Evolutionary conservation across 1,140 invertebrate species (phyloP).

Genomic region (Cyphomyrmex costatus): DNA sequence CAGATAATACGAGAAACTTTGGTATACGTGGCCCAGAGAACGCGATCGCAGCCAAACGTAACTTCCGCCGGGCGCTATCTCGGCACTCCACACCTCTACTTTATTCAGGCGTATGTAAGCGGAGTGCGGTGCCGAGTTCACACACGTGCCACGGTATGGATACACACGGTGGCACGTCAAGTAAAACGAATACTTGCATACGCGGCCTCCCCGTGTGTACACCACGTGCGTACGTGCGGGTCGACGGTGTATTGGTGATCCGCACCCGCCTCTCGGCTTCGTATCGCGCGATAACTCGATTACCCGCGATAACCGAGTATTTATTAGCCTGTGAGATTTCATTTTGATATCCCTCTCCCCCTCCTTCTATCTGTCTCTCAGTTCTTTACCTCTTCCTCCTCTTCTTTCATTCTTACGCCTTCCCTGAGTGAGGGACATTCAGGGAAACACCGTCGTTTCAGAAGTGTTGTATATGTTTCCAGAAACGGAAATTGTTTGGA

Average conservation of each 20-base stretch:
- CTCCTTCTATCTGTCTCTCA: conserved; percentile 22
- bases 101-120: conserved; percentile 74
- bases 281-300: conserved; percentile 78
- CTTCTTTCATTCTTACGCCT: conserved; percentile 21
- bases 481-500: neutral
- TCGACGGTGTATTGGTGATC: conserved; percentile 30
- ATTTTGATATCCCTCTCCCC: conserved; percentile 76
- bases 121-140: conserved; percentile 19
- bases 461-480: neutral
- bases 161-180: conserved; percentile 31
- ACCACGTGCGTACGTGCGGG: neutral
- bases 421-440: neutral
- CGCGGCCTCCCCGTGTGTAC: neutral
- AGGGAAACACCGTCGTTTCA: neutral
- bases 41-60: conserved; percentile 48
- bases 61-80: conserved; percentile 75
- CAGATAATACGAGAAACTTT: conserved; percentile 42
- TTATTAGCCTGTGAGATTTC: conserved; percentile 83
- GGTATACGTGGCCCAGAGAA: conserved; percentile 7
- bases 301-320: conserved; percentile 80
- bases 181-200: conserved; percentile 10
- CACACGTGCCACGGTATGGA: neutral
- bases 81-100: conserved; percentile 79
- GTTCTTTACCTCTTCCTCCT: neutral
- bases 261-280: conserved; percentile 53